These are phyloP conservation scores for Harmothoe impar DNA, from an alignment of 2,888 invertebrate species.

Conservation along the genomic window DNA sequence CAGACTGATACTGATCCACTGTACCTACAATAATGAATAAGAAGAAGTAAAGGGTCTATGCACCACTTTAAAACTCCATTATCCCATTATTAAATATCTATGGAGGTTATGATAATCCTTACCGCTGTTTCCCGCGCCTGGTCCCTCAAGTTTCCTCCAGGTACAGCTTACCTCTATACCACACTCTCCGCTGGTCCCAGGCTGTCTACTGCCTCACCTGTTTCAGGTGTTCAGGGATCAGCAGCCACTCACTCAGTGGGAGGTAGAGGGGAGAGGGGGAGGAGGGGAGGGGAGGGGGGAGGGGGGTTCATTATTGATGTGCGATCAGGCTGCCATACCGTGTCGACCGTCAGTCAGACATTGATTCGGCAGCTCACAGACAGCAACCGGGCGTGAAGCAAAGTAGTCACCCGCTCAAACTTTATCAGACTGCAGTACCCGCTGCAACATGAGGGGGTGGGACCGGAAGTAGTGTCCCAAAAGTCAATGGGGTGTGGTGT, in stretches of 20 bases:
- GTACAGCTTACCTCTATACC: not conserved
- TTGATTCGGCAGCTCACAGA: slow-evolving; percentile 32
- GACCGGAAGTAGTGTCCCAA: not conserved
- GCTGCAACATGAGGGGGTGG: not conserved
- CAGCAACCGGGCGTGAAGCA: slow-evolving; percentile 44
- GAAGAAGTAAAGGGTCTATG: too few species aligned
- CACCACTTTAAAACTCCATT: too few species aligned
- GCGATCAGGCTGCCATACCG: slow-evolving; percentile 10
- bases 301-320: slow-evolving; percentile 29
- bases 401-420: slow-evolving; percentile 38
- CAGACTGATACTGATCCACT: too few species aligned
- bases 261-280: not conserved
- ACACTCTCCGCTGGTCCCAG: slow-evolving; percentile 21
- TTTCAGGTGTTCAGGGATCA: slow-evolving; percentile 24
- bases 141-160: not conserved
- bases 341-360: not conserved
- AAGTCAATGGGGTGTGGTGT: not conserved
- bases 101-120: not conserved
- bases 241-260: slow-evolving; percentile 1
- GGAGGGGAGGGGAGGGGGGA: not conserved
- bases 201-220: slow-evolving; percentile 1
- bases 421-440: slow-evolving; percentile 1
- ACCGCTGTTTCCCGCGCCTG: not conserved
- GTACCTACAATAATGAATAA: too few species aligned
- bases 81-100: too few species aligned